Percentiles rank a stretch among this genome's conserved stretches.
phyloP scores from a whole-genome alignment of 2,888 invertebrate species.

The Rugalucina vietnamica region DNA sequence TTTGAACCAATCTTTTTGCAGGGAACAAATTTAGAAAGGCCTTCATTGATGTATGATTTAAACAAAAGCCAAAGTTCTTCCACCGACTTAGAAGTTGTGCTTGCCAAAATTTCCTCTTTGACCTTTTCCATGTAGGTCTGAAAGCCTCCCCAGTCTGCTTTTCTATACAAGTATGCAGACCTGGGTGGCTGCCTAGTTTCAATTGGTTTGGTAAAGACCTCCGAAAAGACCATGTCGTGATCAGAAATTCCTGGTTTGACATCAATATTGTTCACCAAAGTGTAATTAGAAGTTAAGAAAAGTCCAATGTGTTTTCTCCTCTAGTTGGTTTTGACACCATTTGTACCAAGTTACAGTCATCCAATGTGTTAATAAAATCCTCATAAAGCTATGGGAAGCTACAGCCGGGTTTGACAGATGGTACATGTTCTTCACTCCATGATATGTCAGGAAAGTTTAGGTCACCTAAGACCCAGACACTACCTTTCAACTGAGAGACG shows the following conservation, averaged over 20 bases:
- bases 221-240: background rate
- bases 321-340: background rate
- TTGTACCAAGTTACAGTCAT: background rate
- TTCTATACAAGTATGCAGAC: background rate
- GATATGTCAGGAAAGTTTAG: conserved; percentile 19
- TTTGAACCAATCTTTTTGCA: background rate
- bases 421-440: background rate
- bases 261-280: conserved; percentile 4
- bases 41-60: background rate
- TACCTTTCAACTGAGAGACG: background rate
- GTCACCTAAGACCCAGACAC: background rate
- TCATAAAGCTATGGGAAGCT: background rate
- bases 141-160: background rate
- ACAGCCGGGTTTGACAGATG: background rate
- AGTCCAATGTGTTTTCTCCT: background rate
- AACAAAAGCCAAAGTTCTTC: background rate
- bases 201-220: background rate
- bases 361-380: background rate
- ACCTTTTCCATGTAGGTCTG: background rate
- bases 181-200: background rate
- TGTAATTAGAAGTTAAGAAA: background rate
- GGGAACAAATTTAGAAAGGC: background rate
- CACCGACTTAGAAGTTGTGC: background rate
- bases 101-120: background rate
- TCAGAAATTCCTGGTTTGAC: conserved; percentile 6